Conservation (phyloP, 2,888 invertebrate genomes). For the Drosophila vallismaia region DNA sequence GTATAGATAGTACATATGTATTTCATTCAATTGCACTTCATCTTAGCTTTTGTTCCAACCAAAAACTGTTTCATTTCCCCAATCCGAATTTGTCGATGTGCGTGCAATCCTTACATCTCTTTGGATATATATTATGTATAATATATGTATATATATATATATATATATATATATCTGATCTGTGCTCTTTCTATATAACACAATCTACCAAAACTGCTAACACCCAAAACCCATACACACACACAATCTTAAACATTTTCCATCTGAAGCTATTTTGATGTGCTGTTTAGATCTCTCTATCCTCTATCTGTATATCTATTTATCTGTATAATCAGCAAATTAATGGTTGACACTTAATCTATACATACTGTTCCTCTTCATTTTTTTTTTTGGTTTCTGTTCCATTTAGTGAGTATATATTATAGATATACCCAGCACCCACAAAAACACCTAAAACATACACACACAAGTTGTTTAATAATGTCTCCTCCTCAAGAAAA, state of each 20-base stretch:
- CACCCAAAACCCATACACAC: neutral
- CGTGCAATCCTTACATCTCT: constrained; percentile 21
- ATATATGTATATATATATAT: neutral
- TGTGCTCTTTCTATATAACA: constrained; percentile 36
- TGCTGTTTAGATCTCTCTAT: constrained; percentile 44
- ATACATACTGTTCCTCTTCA: constrained; percentile 25
- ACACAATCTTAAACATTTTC: constrained; percentile 18
- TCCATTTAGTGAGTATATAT: constrained; percentile 51
- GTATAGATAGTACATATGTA: constrained; percentile 26
- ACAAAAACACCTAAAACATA: constrained; percentile 9
- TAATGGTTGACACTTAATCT: constrained; percentile 35
- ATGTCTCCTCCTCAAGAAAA: constrained; percentile 21
- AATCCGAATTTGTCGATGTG: constrained; percentile 33
- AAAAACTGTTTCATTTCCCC: constrained; percentile 31
- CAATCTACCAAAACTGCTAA: constrained; percentile 12
- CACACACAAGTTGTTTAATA: constrained; percentile 48
- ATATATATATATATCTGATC: constrained; percentile 2
- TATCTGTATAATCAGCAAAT: constrained; percentile 40
- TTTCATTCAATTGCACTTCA: constrained; percentile 56
- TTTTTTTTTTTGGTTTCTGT: constrained; percentile 44
- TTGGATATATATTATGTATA: constrained; percentile 21
- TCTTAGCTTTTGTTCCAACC: constrained; percentile 33
- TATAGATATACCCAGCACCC: constrained; percentile 6
- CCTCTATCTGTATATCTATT: constrained; percentile 40
- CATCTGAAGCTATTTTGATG: constrained; percentile 40